Conservation (phyloP, 1,140 invertebrate genomes). For the Drosophila grimshawi region DNA sequence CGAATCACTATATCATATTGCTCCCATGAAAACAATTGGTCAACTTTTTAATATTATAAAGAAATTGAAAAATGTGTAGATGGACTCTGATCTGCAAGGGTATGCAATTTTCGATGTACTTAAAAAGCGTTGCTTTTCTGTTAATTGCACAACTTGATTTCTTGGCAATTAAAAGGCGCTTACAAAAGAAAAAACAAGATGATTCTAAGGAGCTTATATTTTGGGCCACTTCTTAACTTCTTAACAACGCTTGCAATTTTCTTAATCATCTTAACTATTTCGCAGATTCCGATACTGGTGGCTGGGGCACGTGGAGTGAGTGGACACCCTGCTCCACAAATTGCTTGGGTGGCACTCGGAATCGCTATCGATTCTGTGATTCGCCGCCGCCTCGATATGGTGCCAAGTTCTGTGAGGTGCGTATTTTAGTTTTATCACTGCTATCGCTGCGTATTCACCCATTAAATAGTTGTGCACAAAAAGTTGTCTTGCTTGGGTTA, state of each 20-base stretch:
- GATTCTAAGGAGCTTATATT: constrained; percentile 20
- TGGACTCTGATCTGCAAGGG: too few relatives aligned
- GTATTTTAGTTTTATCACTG: constrained; percentile 33
- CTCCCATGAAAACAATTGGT: too few relatives aligned
- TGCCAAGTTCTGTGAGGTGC: constrained; percentile 93
- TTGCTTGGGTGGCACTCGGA: constrained; percentile 90
- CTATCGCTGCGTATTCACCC: constrained; percentile 1
- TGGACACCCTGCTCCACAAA: constrained; percentile 93
- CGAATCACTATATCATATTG: too few relatives aligned
- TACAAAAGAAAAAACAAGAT: neutral
- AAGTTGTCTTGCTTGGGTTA: constrained; percentile 22
- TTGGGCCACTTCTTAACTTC: neutral
- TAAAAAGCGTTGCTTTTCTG: too few relatives aligned
- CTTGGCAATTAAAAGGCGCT: too few relatives aligned
- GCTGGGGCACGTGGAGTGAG: constrained; percentile 92
- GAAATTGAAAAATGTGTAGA: too few relatives aligned
- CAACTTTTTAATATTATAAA: too few relatives aligned
- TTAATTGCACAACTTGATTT: too few relatives aligned
- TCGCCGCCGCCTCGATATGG: constrained; percentile 92
- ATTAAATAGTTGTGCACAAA: constrained; percentile 20
- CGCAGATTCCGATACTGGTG: constrained; percentile 90
- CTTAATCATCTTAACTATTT: constrained; percentile 9
- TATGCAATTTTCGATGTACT: too few relatives aligned
- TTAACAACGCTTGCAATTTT: constrained; percentile 6
- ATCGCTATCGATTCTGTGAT: constrained; percentile 93